Percentiles rank a stretch among this genome's conserved stretches.
Conservation (phyloP, 2,797 vertebrate species). For the Schizopygopsis malacanthus region DNA sequence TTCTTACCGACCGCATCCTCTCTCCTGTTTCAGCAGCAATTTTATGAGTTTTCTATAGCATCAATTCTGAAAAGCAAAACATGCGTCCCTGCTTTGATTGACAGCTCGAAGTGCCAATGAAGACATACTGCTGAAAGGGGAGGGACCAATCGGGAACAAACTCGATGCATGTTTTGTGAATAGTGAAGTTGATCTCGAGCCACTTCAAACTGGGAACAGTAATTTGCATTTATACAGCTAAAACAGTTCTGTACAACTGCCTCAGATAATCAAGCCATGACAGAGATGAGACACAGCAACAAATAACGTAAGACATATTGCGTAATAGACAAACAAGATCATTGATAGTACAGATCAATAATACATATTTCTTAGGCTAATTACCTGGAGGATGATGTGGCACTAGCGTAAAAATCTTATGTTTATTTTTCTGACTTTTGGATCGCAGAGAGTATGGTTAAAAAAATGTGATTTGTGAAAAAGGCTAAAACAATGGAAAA, state of each 20-base stretch:
- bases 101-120: conserved; percentile 65
- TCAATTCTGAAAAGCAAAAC: conserved; percentile 73
- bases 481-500: background rate
- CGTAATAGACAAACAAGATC: background rate
- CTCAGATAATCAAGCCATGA: background rate
- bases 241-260: background rate
- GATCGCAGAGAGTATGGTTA: background rate
- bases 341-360: background rate
- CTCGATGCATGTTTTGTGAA: conserved; percentile 53
- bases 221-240: background rate
- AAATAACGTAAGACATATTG: background rate
- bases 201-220: background rate
- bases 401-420: background rate
- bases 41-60: conserved; percentile 58
- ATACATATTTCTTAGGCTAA: background rate
- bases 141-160: conserved; percentile 67
- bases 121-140: conserved; percentile 33
- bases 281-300: background rate
- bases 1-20: conserved; percentile 73
- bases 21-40: conserved; percentile 59
- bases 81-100: conserved; percentile 64
- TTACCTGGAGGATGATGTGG: background rate
- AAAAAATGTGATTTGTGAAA: background rate
- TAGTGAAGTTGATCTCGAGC: conserved; percentile 54
- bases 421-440: background rate